Conservation (phyloP, 2,113 vertebrate genomes). For the Pundamilia nyererei region DNA sequence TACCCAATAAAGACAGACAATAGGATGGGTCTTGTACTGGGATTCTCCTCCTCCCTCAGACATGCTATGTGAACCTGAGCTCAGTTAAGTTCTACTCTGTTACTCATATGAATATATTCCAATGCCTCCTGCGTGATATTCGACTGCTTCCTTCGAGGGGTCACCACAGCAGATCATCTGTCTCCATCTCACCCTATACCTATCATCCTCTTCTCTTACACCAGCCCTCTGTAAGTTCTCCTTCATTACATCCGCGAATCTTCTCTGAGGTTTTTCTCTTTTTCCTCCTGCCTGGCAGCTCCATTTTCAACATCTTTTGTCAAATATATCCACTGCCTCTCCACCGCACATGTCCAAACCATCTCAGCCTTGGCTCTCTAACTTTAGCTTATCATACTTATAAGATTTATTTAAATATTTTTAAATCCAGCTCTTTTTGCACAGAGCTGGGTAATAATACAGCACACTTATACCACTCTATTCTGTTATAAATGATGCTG, state of each 20-base stretch:
- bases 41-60: background rate
- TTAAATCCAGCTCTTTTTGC: background rate
- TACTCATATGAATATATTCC: background rate
- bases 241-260: background rate
- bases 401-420: background rate
- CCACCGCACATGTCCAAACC: background rate
- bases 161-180: background rate
- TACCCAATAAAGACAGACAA: background rate
- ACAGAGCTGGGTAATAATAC: background rate
- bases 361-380: background rate
- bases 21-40: background rate
- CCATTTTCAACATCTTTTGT: background rate
- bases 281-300: background rate
- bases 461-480: background rate
- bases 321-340: background rate
- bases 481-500: background rate
- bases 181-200: background rate
- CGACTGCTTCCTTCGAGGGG: background rate
- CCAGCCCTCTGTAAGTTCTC: background rate
- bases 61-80: background rate
- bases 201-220: background rate
- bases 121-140: background rate
- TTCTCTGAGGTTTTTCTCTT: background rate
- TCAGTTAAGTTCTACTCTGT: background rate
- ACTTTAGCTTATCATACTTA: background rate